These are phyloP conservation scores for Excalfactoria chinensis DNA, from an alignment of 2,113 vertebrate genomes.

Conservation along the genomic window DNA sequence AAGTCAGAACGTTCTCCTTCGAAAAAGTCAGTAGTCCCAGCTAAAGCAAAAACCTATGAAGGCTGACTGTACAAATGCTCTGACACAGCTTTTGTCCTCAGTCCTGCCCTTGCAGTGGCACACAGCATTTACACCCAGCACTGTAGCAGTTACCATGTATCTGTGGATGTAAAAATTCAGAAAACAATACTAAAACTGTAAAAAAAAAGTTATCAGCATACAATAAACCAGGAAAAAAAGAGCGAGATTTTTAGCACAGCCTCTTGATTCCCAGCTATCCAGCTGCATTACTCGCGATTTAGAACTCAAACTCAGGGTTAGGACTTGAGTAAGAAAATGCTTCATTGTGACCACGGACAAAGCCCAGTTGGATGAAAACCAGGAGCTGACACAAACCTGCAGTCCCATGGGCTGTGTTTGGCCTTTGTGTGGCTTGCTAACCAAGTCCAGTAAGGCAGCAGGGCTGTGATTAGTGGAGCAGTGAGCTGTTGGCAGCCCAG, in stretches of 20 bases:
- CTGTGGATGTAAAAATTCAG: background rate
- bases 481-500: fast-evolving
- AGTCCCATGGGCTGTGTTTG: background rate
- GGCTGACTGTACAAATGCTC: background rate
- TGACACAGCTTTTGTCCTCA: background rate
- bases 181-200: background rate
- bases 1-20: background rate
- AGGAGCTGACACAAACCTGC: background rate
- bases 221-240: background rate
- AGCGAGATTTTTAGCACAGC: background rate
- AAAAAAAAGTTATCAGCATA: fast-evolving
- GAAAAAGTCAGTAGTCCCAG: background rate
- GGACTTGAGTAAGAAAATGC: background rate
- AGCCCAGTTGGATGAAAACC: background rate
- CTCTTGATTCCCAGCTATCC: background rate
- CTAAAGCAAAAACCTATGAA: background rate
- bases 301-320: background rate
- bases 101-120: background rate
- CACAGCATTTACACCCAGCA: background rate
- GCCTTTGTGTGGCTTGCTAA: conserved; percentile 26
- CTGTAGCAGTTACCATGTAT: background rate
- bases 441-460: background rate
- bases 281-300: background rate
- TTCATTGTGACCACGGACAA: background rate
- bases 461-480: background rate